Percentiles rank a stretch among this genome's conserved stretches.
These are phyloP conservation scores for Bubo bubo DNA, from an alignment of 2,113 vertebrate species.

Conservation along the genomic window DNA sequence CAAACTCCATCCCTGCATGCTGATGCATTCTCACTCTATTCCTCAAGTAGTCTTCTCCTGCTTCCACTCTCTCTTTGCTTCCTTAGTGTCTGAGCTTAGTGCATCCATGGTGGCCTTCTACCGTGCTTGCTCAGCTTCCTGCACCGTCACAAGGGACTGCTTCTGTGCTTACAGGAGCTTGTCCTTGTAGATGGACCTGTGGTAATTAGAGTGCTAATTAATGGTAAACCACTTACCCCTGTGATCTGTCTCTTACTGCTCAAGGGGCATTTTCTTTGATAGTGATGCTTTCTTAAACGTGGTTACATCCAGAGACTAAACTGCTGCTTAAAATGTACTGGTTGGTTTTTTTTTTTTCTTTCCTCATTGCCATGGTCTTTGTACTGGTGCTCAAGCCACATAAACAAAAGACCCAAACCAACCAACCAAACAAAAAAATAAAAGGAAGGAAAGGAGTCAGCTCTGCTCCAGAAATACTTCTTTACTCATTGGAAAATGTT, in stretches of 20 bases:
- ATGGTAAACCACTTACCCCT: not conserved
- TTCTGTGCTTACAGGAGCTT: not conserved
- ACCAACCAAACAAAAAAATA: not conserved
- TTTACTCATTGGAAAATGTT: not conserved
- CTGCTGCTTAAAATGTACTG: not conserved
- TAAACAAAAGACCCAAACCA: not conserved
- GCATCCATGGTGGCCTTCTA: not conserved
- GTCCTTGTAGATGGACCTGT: not conserved
- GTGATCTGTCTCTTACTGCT: not conserved
- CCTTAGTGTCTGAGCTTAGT: not conserved
- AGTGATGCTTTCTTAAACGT: not conserved
- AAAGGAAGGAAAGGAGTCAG: not conserved
- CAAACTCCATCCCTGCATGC: not conserved
- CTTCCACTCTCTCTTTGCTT: not conserved
- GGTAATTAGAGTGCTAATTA: not conserved
- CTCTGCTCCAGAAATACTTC: not conserved
- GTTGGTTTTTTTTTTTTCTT: accelerated
- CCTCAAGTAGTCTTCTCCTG: not conserved
- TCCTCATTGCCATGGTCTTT: not conserved
- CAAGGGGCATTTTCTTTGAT: not conserved
- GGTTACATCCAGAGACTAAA: not conserved
- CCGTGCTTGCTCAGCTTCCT: not conserved
- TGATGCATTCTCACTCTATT: not conserved
- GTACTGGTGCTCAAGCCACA: not conserved
- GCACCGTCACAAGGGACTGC: not conserved